Evolutionary conservation across 2,797 vertebrate species (phyloP).

Genomic region (Sebastes iracundus): DNA sequence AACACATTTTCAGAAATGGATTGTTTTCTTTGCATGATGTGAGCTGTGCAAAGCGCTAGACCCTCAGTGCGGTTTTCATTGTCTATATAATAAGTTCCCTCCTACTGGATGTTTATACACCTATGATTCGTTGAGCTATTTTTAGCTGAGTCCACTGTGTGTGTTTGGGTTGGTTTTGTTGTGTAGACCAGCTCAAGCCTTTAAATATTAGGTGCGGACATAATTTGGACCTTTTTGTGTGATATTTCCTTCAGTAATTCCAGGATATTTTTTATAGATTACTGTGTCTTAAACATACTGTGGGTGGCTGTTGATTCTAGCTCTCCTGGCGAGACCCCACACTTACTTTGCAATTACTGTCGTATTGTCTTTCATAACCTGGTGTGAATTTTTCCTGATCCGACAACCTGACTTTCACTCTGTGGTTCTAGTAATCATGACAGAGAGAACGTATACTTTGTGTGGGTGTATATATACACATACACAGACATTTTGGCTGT

Average conservation of each 20-base stretch:
- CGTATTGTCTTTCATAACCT: constrained; percentile 75
- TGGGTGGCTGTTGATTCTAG: constrained; percentile 79
- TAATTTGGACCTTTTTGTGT: constrained; percentile 68
- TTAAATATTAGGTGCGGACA: constrained; percentile 71
- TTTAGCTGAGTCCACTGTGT: constrained; percentile 44
- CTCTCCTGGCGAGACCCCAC: constrained; percentile 67
- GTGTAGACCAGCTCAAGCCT: constrained; percentile 41
- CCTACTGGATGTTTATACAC: constrained; percentile 53
- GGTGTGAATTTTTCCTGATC: constrained; percentile 63
- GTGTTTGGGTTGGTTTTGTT: constrained; percentile 65
- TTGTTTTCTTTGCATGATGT: constrained; percentile 33
- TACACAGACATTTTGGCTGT: not conserved
- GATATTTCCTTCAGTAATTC: constrained; percentile 74
- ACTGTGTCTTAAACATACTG: constrained; percentile 69
- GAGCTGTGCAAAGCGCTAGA: constrained; percentile 21
- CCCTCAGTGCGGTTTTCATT: constrained; percentile 44
- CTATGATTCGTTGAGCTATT: constrained; percentile 60
- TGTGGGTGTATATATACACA: not conserved
- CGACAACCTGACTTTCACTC: constrained; percentile 64
- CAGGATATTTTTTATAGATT: constrained; percentile 75
- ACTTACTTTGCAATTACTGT: constrained; percentile 71
- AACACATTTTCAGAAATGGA: not conserved
- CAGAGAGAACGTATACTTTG: constrained; percentile 27
- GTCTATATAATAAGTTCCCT: constrained; percentile 46
- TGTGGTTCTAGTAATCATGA: constrained; percentile 58